These are phyloP conservation scores for Branchipolynoe longqiensis DNA, from an alignment of 2,888 invertebrate species.

Conservation along the genomic window DNA sequence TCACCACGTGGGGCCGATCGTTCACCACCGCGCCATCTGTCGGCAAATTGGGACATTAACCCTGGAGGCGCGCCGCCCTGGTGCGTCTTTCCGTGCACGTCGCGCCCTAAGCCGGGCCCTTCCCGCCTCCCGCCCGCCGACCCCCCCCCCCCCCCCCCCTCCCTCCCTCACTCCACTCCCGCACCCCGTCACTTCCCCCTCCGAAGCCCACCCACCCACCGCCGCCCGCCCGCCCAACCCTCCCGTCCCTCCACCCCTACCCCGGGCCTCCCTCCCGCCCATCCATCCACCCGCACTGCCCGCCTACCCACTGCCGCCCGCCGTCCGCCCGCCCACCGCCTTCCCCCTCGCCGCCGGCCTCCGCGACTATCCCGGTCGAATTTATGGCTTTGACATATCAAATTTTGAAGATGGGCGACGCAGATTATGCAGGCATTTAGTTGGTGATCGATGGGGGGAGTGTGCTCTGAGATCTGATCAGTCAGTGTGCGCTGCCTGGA, in stretches of 20 bases:
- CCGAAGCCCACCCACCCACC: no score
- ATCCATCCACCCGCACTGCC: no score
- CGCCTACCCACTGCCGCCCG: no score
- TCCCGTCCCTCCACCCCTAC: no score
- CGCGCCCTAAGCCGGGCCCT: neutral
- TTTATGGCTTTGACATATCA: slow-evolving; percentile 58
- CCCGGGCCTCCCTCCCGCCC: no score
- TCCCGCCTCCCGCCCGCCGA: neutral
- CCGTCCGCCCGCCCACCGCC: no score
- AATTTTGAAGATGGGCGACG: slow-evolving; percentile 53
- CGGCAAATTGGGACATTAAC: slow-evolving; percentile 46
- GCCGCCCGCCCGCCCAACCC: no score
- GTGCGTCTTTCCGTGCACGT: slow-evolving; percentile 45
- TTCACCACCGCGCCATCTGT: slow-evolving; percentile 39
- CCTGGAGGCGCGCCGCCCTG: slow-evolving; percentile 11
- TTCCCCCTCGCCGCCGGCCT: no score
- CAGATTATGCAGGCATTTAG: slow-evolving; percentile 56
- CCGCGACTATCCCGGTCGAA: no score
- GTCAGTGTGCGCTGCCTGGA: neutral
- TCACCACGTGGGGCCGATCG: slow-evolving; percentile 28
- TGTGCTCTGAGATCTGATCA: slow-evolving; percentile 56
- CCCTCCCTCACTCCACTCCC: no score
- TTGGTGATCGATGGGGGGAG: slow-evolving; percentile 27
- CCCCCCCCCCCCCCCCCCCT: no score
- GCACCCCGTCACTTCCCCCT: no score